phyloP scores from a whole-genome alignment of 2,888 invertebrate species.

The Drosophila nigricruria region DNA sequence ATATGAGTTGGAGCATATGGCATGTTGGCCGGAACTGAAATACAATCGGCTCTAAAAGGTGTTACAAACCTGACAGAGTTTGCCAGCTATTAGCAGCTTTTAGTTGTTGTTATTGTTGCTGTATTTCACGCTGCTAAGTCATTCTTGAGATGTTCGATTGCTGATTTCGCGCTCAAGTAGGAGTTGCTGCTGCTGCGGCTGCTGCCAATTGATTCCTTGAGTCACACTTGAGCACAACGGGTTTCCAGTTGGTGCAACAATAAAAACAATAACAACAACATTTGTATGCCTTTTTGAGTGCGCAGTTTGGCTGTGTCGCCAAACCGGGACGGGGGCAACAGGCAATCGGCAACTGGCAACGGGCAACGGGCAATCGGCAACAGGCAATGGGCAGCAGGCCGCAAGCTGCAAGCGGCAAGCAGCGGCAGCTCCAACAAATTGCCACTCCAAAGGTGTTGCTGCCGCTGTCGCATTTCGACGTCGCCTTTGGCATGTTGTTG shows the following conservation, averaged over 20 bases:
- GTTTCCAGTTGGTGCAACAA: conserved; percentile 49
- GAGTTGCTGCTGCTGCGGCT: conserved; percentile 40
- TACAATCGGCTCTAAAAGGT: conserved; percentile 49
- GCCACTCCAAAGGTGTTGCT: conserved; percentile 79
- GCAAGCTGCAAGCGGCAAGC: conserved; percentile 49
- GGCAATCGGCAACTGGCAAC: conserved; percentile 21
- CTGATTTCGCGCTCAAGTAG: conserved; percentile 70
- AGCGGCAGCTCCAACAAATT: conserved; percentile 72
- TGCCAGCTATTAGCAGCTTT: conserved; percentile 64
- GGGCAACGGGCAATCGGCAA: conserved; percentile 29
- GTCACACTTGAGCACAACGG: conserved; percentile 74
- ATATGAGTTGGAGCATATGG: conserved; percentile 3
- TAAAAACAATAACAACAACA: conserved; percentile 28
- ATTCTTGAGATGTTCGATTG: conserved; percentile 76
- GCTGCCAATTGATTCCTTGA: conserved; percentile 78
- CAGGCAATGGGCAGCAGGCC: conserved; percentile 28
- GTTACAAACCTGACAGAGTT: conserved; percentile 34
- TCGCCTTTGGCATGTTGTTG: conserved; percentile 60
- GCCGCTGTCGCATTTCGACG: conserved; percentile 59
- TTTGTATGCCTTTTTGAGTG: conserved; percentile 46
- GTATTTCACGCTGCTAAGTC: conserved; percentile 73
- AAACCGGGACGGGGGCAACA: conserved; percentile 30
- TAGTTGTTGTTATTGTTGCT: conserved; percentile 43
- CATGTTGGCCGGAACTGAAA: conserved; percentile 45
- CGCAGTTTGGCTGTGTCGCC: conserved; percentile 69